Conservation (phyloP, 2,888 invertebrate genomes). For the Tipula confusa region DNA sequence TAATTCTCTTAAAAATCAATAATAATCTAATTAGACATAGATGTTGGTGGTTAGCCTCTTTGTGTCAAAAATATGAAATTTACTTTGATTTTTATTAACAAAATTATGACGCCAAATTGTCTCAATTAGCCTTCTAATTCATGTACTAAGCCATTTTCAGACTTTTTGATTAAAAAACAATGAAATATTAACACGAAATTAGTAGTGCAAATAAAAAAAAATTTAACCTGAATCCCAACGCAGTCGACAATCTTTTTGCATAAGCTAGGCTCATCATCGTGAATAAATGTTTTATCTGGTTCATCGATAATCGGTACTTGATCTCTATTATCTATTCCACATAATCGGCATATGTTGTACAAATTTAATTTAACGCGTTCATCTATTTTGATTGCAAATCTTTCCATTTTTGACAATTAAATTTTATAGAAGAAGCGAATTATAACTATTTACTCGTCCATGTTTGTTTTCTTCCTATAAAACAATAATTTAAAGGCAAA, state of each 20-base stretch:
- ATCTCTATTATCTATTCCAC: slow-evolving; percentile 48
- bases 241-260: slow-evolving; percentile 44
- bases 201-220: not conserved
- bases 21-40: not conserved
- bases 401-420: slow-evolving; percentile 40
- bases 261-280: slow-evolving; percentile 44
- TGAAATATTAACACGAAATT: not conserved
- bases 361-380: slow-evolving; percentile 45
- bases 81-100: not conserved
- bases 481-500: not conserved
- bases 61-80: not conserved
- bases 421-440: slow-evolving; percentile 3
- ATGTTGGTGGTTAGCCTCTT: not conserved
- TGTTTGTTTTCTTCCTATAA: slow-evolving; percentile 30
- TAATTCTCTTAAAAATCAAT: slow-evolving; percentile 3
- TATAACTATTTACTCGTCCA: slow-evolving; percentile 27
- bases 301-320: slow-evolving; percentile 43
- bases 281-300: slow-evolving; percentile 36
- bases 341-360: slow-evolving; percentile 48
- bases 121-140: not conserved
- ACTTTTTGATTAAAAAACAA: not conserved
- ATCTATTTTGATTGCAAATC: slow-evolving; percentile 49
- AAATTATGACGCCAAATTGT: not conserved
- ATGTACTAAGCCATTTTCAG: not conserved
- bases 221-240: slow-evolving; percentile 43